Percentiles rank a stretch among this genome's conserved stretches.
Conservation (phyloP, 2,113 vertebrate species). For the Notarius quadriscutis region DNA sequence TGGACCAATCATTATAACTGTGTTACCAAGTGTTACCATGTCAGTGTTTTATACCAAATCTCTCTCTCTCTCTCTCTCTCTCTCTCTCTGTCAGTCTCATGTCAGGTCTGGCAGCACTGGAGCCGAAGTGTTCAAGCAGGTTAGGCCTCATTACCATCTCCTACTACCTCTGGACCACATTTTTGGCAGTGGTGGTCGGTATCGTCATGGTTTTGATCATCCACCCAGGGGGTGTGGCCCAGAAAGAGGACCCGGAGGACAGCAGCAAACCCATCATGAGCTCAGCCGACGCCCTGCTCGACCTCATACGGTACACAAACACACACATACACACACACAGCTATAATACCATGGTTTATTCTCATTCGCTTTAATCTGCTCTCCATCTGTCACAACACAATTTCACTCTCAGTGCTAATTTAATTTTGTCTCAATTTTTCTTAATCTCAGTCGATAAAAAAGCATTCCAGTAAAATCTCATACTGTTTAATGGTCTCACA, state of each 20-base stretch:
- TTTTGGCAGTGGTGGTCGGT: conserved; percentile 93
- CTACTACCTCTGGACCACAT: conserved; percentile 98
- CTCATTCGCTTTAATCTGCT: neutral
- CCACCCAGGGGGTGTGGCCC: conserved; percentile 90
- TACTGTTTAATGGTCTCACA: neutral
- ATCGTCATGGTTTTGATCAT: conserved; percentile 95
- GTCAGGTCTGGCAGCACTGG: conserved; percentile 93
- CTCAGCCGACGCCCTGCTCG: conserved; percentile 92
- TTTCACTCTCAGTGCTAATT: neutral
- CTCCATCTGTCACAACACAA: neutral
- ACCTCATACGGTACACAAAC: conserved; percentile 84
- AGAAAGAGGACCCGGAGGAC: conserved; percentile 88
- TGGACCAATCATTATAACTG: neutral
- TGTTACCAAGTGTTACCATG: neutral
- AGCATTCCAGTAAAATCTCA: neutral
- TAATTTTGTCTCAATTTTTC: neutral
- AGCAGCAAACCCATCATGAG: conserved; percentile 91
- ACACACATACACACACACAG: neutral
- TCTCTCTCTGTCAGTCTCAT: conserved; percentile 80
- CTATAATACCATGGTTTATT: neutral
- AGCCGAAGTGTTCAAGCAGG: conserved; percentile 93
- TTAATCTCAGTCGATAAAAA: neutral
- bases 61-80: conserved; percentile 19
- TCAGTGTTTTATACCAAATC: neutral
- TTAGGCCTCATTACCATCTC: conserved; percentile 92